These are phyloP conservation scores for Montipora capricornis DNA, from an alignment of 64 coral and sea anemone species.

Conservation along the genomic window DNA sequence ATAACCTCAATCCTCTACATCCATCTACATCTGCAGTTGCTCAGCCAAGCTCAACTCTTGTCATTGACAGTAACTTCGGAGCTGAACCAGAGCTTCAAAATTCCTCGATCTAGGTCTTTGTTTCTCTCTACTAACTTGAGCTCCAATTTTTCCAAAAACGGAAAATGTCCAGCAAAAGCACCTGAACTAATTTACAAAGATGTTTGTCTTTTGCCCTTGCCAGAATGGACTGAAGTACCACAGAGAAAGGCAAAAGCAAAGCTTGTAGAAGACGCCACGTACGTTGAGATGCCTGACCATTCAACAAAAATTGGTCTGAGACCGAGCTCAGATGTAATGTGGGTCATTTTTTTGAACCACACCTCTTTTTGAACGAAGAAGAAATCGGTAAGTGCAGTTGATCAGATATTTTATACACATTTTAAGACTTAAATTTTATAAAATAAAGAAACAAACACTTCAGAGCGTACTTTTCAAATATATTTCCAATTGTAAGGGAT, in stretches of 20 bases:
- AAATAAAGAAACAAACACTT: no score
- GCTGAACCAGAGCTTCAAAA: conserved; percentile 10
- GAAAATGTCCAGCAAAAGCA: neutral
- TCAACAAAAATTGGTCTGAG: neutral
- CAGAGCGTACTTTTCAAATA: no score
- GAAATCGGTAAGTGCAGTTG: neutral
- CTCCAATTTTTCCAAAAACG: neutral
- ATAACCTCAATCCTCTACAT: neutral
- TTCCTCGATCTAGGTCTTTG: neutral
- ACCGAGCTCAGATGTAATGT: neutral
- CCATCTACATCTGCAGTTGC: neutral
- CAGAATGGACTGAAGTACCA: conserved; percentile 8
- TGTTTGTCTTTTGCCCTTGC: neutral
- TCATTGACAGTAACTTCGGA: neutral
- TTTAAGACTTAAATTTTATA: no score
- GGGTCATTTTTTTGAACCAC: neutral
- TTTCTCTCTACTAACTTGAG: neutral
- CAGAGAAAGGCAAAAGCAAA: conserved; percentile 24
- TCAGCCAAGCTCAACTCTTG: neutral
- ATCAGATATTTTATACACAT: no score
- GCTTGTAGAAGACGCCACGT: neutral
- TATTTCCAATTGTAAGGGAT: no score
- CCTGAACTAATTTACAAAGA: conserved; percentile 4
- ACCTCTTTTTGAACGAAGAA: neutral
- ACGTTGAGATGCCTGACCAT: neutral